Base-by-base conservation (phyloP, 2,113 vertebrate genomes). In the Tragulus kanchil region DNA sequence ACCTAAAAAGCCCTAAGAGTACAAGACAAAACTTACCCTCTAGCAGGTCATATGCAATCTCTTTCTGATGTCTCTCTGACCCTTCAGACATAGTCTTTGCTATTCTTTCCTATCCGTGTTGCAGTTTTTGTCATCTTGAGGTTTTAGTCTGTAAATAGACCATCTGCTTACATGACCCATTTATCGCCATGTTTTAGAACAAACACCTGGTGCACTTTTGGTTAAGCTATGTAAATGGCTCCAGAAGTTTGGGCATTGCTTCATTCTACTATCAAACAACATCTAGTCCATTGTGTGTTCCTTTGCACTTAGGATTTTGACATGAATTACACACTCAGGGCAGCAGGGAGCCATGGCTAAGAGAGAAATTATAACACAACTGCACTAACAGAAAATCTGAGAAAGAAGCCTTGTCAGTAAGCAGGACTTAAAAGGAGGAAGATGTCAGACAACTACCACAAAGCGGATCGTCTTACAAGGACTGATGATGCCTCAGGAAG, bases 351-450 rank as follows among this genome's bases (percentile, higher is more conserved):
- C 48, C 21, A 3, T 42, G 11, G 23, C 17, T 78, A 81, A 83
- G 89, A 87, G 28, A 9, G 15, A 23, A n/a, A 88, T 45, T 64
- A 90, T 7, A 94, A 67, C 59, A 90, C n/a, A 92, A 79, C 10
- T 15, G 3, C 65, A 89, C 25, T 21, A 58, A 71, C 13, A 75
- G 42, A 13, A 85, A 95, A 83, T 56, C 13, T 56, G 28, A 88
- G 64, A 36, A 81, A 90, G 36, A 96, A 92, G n/a, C 12, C 79
- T 77, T 83, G 67, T 16, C 54, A 75, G 10, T 59, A 94, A 82
- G 26, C 54, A 54, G 26, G 3, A 54, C 26, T 75, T 78, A 77
- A 85, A 92, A 52, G 62, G 25, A 64, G 71, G 52, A 73, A 75
- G n/a, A 31, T 36, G 54, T 52, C 16, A 79, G 59, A 25, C 28